Evolutionary conservation across 2,888 invertebrate genomes (phyloP), one percentile per base, ranked within the genome.

Genomic region (Diaphora mendica): DNA sequence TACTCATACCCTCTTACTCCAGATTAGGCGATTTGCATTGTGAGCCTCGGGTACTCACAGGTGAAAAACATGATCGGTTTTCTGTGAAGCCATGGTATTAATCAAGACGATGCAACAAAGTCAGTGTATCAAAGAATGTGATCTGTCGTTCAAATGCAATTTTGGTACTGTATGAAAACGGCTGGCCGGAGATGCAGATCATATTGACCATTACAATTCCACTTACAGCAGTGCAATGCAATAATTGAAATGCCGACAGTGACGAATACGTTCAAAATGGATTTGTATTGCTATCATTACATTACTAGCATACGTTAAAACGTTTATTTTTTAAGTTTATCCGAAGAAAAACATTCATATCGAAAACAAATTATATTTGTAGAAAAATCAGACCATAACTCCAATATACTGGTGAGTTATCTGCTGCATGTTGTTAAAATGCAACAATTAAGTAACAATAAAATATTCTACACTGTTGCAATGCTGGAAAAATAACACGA

Each of bases 401-500:
- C n/a, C n/a, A n/a, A n/a, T 33, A 77, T 73, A 71, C 74, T 23
- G 80, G 78, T 80, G 68, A n/a, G 48, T 70, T 68, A 83, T 71
- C 82, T 65, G 69, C 64, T 68, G 44, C 44, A 74, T 66, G 62
- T n/a, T 72, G 15, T 39, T 48, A 35, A 39, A 72, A 71, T 42
- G 64, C 71, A 66, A 65, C 33, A 64, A 64, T 73, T 77, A 70
- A 73, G 64, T 72, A 78, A 76, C 64, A 72, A 76, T 72, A 66
- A 71, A 76, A 65, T 65, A 72, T 76, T 74, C 17, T 73, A 74
- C 68, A 65, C 59, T 65, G 72, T 77, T 70, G 65, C 67, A 75
- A 68, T 67, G 55, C 66, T 72, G 67, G 65, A 78, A 80, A 77
- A 80, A 81, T 77, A 80, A 80, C 73, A 83, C 78, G 79, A 79